These are phyloP conservation scores for Eupithecia dodoneata DNA, from an alignment of 2,888 invertebrate species.

Conservation along the genomic window DNA sequence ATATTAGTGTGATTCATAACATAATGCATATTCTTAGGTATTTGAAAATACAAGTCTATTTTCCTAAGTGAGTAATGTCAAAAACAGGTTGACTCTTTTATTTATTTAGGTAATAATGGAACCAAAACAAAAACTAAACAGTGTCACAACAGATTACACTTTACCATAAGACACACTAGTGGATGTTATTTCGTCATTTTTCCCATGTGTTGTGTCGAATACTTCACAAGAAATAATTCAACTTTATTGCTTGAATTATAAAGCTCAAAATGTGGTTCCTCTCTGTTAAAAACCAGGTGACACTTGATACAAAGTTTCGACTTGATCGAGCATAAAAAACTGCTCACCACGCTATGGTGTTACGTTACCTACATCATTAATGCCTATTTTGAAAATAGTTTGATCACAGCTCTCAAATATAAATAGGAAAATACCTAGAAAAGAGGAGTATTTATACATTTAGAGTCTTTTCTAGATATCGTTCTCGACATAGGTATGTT, in stretches of 20 bases:
- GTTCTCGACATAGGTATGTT: not conserved
- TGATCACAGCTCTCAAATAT: not conserved
- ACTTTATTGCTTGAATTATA: constrained; percentile 47
- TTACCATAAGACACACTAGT: constrained; percentile 67
- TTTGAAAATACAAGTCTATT: too few relatives aligned
- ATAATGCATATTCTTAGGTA: too few relatives aligned
- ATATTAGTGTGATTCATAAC: too few relatives aligned
- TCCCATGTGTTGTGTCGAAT: constrained; percentile 60
- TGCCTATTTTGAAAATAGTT: constrained; percentile 11
- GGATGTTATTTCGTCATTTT: constrained; percentile 52
- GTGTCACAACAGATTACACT: constrained; percentile 55
- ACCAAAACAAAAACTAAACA: constrained; percentile 44
- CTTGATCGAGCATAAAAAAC: constrained; percentile 78
- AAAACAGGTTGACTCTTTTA: not conserved
- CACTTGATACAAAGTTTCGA: constrained; percentile 74
- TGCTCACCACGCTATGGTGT: constrained; percentile 70
- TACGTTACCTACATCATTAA: constrained; percentile 59
- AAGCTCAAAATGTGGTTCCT: constrained; percentile 43
- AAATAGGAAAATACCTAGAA: not conserved
- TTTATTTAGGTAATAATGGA: constrained; percentile 21
- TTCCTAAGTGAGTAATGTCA: too few relatives aligned
- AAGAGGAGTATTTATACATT: not conserved
- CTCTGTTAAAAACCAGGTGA: constrained; percentile 63
- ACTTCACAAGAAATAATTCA: constrained; percentile 47
- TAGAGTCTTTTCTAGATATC: not conserved